Base-by-base conservation (phyloP, 1,140 invertebrate genomes). In the Dinothrombium tinctorium region DNA sequence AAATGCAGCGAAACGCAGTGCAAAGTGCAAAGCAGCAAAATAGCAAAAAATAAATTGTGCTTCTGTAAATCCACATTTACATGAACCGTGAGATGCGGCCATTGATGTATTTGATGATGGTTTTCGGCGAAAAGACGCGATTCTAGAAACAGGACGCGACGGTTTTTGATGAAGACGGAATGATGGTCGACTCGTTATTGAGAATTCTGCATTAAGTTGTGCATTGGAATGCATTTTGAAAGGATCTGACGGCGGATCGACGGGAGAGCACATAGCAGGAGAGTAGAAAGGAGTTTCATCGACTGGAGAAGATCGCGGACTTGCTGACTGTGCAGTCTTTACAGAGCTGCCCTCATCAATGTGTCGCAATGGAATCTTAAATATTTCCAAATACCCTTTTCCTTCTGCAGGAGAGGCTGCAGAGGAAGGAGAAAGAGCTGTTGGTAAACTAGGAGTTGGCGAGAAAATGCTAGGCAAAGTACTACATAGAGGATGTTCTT, bases 371-470 rank as follows among this genome's bases (percentile, higher is more conserved):
- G 21, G 33, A 12, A 46, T 35, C 32, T 28, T 33, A 21, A 35
- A 46, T 2, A 43, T 17, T 32, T 46, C 45, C n/a, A 46, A 36
- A 43, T 46, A 46, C 9, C 45, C 45, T 31, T 40, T 40, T 9
- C 39, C 22, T 37, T 36, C 29, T 29, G 39, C 12, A 33, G 31
- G 36, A 12, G 41, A 39, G 9, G 41, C 44, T 11, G 41, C 45
- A 15, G 45, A 46, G 23, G 46, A 43, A 5, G 45, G 45, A 11
- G 41, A 43, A 12, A 42, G 33, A n/a, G 43, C 40, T 23, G 45
- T 43, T 12, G 41, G 45, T 4, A 43, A 15, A 37, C 33, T 38
- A 9, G 45, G 45, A 8, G 45, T 46, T 5, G 41, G 45, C 25
- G 45, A 46, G 25, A 39, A 46, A 17, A 46, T 41, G 6, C 41